phyloP scores from a whole-genome alignment of 2,888 invertebrate genomes.

The Eulithis prunata region DNA sequence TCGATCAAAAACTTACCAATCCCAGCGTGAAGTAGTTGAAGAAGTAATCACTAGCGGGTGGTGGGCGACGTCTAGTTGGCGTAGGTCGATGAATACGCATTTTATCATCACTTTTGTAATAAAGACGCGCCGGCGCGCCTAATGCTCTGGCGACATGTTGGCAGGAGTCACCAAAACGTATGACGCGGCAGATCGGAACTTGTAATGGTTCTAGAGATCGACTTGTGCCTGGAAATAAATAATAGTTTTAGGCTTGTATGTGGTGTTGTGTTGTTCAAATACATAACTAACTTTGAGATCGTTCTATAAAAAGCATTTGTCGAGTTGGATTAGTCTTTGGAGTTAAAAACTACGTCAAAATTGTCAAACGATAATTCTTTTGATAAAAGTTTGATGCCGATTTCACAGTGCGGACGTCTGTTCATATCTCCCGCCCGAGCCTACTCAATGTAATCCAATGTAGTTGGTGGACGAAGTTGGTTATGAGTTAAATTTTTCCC shows the following conservation, averaged over 20 bases:
- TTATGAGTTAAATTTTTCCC: too few relatives aligned
- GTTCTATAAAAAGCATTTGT: too few relatives aligned
- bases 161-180: conserved; percentile 93
- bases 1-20: conserved; percentile 85
- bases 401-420: too few relatives aligned
- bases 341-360: too few relatives aligned
- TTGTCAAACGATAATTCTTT: too few relatives aligned
- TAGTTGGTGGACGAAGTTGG: too few relatives aligned
- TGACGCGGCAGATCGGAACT: conserved; percentile 86
- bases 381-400: too few relatives aligned
- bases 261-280: too few relatives aligned
- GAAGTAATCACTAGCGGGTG: conserved; percentile 97
- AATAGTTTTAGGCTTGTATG: background rate
- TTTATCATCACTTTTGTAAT: conserved; percentile 99
- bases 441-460: too few relatives aligned
- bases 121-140: conserved; percentile 96
- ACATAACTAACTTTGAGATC: too few relatives aligned
- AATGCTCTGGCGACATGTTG: conserved; percentile 95
- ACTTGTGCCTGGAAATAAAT: conserved; percentile 75
- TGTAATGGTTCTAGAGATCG: conserved; percentile 86
- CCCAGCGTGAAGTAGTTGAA: conserved; percentile 99
- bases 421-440: too few relatives aligned
- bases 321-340: too few relatives aligned
- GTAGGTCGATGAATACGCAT: conserved; percentile 98
- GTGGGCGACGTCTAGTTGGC: conserved; percentile 88